Base-by-base conservation (phyloP, 2,113 vertebrate species). In the Barnardius zonarius region DNA sequence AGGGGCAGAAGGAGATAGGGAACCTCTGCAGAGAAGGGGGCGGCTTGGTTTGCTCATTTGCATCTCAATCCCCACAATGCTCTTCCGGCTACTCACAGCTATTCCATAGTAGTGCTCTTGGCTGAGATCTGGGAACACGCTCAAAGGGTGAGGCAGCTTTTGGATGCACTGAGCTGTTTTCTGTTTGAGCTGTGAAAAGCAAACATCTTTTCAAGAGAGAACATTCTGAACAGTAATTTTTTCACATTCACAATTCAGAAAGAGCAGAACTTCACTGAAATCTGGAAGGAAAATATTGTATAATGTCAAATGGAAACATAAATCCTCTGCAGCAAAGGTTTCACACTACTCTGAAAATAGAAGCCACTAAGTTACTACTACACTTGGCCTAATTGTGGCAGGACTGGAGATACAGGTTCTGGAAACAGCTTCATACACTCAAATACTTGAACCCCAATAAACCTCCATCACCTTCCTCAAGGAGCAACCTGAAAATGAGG, bases 81-180 rank as follows among this genome's bases (percentile, higher is more conserved):
- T 97, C 96, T 97, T 97, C 96, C 96, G 96, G 96, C 96, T 95
- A 95, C 96, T 96, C 96, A 95, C 95, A 96, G 95, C 96, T 90
- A 97, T 92, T 96, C 94, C 96, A 97, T 96, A 97, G 96, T 96
- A 92, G 94, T 89, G 93, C 96, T 96, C 92, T 97, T 97, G 96
- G 96, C 96, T 96, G 96, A 83, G 96, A 95, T 92, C 96, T 97
- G 95, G 96, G 96, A 96, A 97, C 95, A 93, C 78, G 86, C 96
- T 97, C 96, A 97, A 97, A 96, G 96, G 94, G 95, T 96, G 95
- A 97, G 95, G 96, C 96, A 97, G 96, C 95, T 97, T 96, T 96
- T 97, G 96, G 96, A 96, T 96, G 95, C 96, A 94, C 95, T 97
- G 96, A 97, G 96, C 95, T 96, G 95, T 96, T 97, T 97, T 97